phyloP scores from a whole-genome alignment of 1,140 invertebrate genomes.

The Drosophila tristis region DNA sequence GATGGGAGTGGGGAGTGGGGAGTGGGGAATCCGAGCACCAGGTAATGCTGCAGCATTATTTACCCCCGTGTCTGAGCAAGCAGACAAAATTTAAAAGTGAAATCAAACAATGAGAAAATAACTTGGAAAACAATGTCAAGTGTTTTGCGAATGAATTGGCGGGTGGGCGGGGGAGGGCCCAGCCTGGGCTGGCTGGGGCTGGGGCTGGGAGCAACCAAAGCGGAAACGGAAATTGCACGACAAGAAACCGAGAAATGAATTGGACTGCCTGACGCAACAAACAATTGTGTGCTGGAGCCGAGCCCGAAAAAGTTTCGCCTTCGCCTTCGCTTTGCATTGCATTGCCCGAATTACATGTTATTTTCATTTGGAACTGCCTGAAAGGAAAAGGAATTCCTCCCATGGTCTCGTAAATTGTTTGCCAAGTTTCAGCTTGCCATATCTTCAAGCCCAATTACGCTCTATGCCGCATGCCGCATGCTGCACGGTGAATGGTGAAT shows the following conservation, averaged over 20 bases:
- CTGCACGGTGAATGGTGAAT: no score
- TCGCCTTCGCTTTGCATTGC: not conserved
- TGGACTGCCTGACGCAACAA: slow-evolving; percentile 24
- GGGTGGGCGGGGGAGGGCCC: slow-evolving; percentile 13
- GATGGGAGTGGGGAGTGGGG: not conserved
- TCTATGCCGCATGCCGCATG: no score
- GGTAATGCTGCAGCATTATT: slow-evolving; percentile 19
- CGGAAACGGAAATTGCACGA: slow-evolving; percentile 51
- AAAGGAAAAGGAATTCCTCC: no score
- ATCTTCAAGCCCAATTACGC: no score
- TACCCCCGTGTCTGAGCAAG: slow-evolving; percentile 64
- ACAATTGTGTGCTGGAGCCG: slow-evolving; percentile 13
- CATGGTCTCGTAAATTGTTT: not conserved
- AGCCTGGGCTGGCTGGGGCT: not conserved
- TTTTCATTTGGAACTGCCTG: no score
- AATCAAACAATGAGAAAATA: slow-evolving; percentile 81
- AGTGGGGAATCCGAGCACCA: not conserved
- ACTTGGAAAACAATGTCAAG: slow-evolving; percentile 75
- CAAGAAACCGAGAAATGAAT: slow-evolving; percentile 40
- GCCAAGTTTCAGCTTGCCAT: no score
- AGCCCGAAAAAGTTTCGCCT: no score
- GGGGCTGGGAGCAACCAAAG: slow-evolving; percentile 2
- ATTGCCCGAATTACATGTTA: slow-evolving; percentile 1
- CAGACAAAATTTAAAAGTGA: slow-evolving; percentile 76
- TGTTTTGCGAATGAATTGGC: slow-evolving; percentile 36